phyloP scores from a whole-genome alignment of 2,888 invertebrate species.

The Archaeoteleia sp. region DNA sequence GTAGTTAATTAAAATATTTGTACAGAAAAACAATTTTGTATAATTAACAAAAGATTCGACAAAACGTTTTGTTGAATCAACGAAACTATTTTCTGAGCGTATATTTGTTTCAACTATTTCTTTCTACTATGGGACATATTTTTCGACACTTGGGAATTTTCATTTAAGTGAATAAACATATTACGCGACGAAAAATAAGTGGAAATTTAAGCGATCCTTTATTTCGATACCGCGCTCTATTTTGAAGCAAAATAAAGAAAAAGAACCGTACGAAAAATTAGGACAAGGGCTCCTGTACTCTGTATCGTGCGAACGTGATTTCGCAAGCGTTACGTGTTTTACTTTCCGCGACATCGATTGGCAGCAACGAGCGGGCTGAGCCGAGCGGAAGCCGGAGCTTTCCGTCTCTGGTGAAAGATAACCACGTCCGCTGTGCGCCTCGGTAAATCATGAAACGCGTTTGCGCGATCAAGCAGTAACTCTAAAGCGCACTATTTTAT shows the following conservation, averaged over 20 bases:
- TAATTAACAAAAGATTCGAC: no score
- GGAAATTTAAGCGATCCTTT: no score
- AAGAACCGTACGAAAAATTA: slow-evolving; percentile 11
- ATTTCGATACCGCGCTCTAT: no score
- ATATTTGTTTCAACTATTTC: no score
- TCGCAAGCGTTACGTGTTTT: slow-evolving; percentile 29
- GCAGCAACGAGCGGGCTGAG: slow-evolving; percentile 20
- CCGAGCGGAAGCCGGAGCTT: slow-evolving; percentile 42
- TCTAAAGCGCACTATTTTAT: slow-evolving; percentile 49
- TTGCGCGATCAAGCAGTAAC: slow-evolving; percentile 49
- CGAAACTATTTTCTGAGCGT: no score
- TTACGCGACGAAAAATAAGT: no score
- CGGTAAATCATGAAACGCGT: slow-evolving; percentile 46
- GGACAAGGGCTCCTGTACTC: slow-evolving; percentile 6
- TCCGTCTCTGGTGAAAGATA: slow-evolving; percentile 41
- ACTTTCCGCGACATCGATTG: slow-evolving; percentile 47
- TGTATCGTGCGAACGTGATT: slow-evolving; percentile 25
- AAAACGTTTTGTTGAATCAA: no score
- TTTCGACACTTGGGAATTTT: no score
- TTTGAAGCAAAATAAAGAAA: not conserved
- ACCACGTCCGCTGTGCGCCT: slow-evolving; percentile 23
- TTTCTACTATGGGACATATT: no score
- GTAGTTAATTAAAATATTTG: no score
- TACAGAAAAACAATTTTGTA: no score
- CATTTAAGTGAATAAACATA: no score